phyloP scores from a whole-genome alignment of 2,797 vertebrate genomes.

The Masticophis lateralis region DNA sequence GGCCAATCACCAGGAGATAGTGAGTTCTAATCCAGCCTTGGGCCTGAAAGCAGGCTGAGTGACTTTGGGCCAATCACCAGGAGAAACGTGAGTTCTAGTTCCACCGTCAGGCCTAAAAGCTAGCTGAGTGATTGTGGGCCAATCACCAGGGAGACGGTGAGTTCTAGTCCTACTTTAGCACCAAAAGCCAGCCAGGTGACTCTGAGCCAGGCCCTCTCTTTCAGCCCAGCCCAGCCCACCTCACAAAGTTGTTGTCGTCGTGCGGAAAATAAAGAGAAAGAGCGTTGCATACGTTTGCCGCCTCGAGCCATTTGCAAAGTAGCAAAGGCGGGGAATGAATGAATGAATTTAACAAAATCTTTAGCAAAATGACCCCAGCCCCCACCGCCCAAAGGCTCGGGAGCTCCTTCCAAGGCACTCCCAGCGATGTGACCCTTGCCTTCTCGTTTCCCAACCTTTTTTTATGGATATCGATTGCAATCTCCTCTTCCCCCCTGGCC shows the following conservation, averaged over 20 bases:
- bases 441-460: constrained; percentile 1
- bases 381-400: neutral
- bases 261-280: neutral
- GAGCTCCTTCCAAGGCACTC: neutral
- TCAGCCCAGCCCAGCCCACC: neutral
- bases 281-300: fast-evolving
- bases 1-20: too few species aligned
- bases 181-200: too few species aligned
- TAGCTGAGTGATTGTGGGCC: too few species aligned
- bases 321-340: neutral
- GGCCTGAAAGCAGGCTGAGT: too few species aligned
- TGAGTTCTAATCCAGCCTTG: too few species aligned
- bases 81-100: too few species aligned
- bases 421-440: neutral
- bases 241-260: neutral
- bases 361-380: neutral
- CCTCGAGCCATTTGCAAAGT: neutral
- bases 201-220: neutral
- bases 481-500: constrained; percentile 13
- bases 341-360: neutral
- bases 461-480: constrained; percentile 52
- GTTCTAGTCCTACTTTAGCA: too few species aligned
- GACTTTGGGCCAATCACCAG: too few species aligned
- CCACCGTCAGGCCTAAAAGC: too few species aligned
- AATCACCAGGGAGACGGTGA: too few species aligned